These are phyloP conservation scores for Blomia tropicalis DNA, from an alignment of 2,888 invertebrate genomes.

Conservation along the genomic window DNA sequence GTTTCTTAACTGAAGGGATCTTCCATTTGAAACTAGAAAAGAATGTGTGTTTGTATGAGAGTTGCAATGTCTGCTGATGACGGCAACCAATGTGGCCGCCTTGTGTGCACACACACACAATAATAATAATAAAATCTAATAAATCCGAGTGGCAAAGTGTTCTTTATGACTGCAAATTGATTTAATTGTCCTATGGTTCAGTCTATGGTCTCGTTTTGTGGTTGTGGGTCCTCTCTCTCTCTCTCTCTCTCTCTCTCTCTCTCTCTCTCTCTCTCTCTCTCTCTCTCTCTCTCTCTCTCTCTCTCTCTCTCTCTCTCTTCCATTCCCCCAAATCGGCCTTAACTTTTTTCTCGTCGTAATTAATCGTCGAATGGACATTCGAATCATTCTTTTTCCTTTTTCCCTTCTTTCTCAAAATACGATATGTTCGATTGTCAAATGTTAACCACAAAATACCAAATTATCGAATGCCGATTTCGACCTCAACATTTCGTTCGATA, in stretches of 20 bases:
- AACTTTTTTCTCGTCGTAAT: conserved; percentile 3
- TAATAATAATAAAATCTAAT: conserved; percentile 12
- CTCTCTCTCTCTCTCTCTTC: no score
- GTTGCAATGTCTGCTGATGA: background rate
- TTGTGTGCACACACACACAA: background rate
- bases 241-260: no score
- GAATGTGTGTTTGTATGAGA: background rate
- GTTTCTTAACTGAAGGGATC: background rate
- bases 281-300: no score
- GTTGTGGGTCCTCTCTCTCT: no score
- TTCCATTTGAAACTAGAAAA: background rate
- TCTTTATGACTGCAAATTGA: conserved; percentile 15
- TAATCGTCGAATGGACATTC: conserved; percentile 1
- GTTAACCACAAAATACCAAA: no score
- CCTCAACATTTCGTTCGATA: no score
- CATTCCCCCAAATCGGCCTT: background rate
- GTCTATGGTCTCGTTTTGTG: no score
- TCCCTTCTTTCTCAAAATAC: no score
- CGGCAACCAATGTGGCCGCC: background rate
- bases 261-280: no score
- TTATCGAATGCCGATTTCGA: no score
- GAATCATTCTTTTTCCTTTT: no score
- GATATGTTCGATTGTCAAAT: no score
- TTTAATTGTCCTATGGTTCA: conserved; percentile 13
- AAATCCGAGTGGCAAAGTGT: conserved; percentile 15